Evolutionary conservation across 2,888 invertebrate species (phyloP).

Genomic region (Phasia obesa): DNA sequence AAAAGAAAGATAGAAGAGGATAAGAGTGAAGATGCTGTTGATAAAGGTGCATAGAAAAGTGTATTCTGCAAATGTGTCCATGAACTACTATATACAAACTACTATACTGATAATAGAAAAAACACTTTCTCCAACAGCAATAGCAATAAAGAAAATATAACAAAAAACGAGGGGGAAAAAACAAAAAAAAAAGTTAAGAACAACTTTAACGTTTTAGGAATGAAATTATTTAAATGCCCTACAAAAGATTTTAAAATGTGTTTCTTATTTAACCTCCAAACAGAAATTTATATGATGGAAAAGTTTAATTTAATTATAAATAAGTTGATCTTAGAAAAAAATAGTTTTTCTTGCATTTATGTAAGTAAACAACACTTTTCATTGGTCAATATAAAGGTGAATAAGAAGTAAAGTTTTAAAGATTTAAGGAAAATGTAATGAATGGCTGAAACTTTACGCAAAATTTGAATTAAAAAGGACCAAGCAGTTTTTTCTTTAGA

Average conservation of each 20-base stretch:
- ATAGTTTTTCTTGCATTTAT: too few relatives aligned
- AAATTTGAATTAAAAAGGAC: too few relatives aligned
- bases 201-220: conserved; percentile 32
- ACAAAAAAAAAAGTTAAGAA: neutral
- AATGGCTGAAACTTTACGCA: too few relatives aligned
- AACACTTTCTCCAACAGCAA: conserved; percentile 38
- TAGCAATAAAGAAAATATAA: neutral
- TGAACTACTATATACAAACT: conserved; percentile 61
- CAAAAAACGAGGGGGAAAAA: neutral
- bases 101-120: conserved; percentile 32
- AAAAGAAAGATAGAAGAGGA: conserved; percentile 21
- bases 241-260: conserved; percentile 2
- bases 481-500: too few relatives aligned
- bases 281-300: conserved; percentile 10
- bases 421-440: too few relatives aligned
- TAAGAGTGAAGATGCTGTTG: conserved; percentile 30
- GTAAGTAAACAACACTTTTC: too few relatives aligned
- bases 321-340: too few relatives aligned
- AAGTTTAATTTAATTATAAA: conserved; percentile 11
- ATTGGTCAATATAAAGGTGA: too few relatives aligned
- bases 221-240: conserved; percentile 39
- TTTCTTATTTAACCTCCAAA: conserved; percentile 9
- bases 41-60: conserved; percentile 29
- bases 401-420: too few relatives aligned
- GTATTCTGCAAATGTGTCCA: conserved; percentile 46